phyloP scores from a whole-genome alignment of 2,888 invertebrate genomes.

The Drosophila emarginata region DNA sequence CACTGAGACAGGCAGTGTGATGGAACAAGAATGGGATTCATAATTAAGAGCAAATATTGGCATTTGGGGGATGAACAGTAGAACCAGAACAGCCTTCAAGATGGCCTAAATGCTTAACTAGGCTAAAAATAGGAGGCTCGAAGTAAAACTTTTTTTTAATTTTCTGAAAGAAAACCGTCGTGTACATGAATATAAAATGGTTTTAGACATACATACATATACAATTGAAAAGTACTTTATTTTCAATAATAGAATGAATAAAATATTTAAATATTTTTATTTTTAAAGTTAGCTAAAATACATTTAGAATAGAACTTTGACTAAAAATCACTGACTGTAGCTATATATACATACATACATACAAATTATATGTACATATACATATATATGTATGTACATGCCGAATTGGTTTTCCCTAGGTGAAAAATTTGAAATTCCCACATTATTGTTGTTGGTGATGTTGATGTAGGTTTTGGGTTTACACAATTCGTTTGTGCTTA shows the following conservation, averaged over 20 bases:
- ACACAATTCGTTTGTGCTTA: conserved; percentile 22
- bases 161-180: too few relatives aligned
- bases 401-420: neutral
- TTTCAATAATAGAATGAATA: too few relatives aligned
- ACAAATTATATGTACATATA: neutral
- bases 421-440: conserved; percentile 19
- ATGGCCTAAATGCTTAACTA: neutral
- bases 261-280: too few relatives aligned
- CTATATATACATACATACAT: neutral
- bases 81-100: neutral
- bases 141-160: too few relatives aligned
- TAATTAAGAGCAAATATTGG: conserved; percentile 12
- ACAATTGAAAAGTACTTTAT: too few relatives aligned
- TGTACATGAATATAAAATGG: too few relatives aligned
- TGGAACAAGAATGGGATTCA: neutral
- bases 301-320: too few relatives aligned
- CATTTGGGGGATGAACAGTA: neutral
- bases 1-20: neutral
- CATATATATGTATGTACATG: neutral
- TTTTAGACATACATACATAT: too few relatives aligned
- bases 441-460: neutral
- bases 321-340: too few relatives aligned
- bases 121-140: neutral
- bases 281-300: too few relatives aligned
- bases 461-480: neutral